Evolutionary conservation across 2,113 vertebrate genomes (phyloP).

Genomic region (Caranx melampygus): DNA sequence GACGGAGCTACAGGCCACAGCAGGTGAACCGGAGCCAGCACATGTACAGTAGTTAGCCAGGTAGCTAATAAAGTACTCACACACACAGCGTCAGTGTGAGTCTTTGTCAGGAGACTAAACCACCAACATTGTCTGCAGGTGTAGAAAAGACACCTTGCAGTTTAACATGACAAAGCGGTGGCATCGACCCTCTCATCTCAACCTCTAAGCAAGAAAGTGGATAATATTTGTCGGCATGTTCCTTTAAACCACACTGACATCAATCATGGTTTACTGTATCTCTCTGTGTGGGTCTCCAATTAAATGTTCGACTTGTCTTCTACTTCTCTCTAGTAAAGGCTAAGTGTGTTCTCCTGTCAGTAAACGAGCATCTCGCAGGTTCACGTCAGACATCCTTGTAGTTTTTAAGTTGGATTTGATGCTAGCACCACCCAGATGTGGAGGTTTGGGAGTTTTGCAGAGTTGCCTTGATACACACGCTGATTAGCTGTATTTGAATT

Average conservation of each 20-base stretch:
- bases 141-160: too few relatives aligned
- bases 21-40: too few relatives aligned
- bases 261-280: slow-evolving; percentile 26
- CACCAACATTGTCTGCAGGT: too few relatives aligned
- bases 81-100: too few relatives aligned
- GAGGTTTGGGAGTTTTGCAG: slow-evolving; percentile 21
- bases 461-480: slow-evolving; percentile 22
- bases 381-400: neutral
- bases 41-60: too few relatives aligned
- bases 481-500: slow-evolving; percentile 25
- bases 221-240: slow-evolving; percentile 15
- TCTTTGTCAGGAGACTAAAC: too few relatives aligned
- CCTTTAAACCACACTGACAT: slow-evolving; percentile 16
- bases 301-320: slow-evolving; percentile 20
- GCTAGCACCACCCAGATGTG: neutral
- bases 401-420: slow-evolving; percentile 21
- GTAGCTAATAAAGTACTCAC: too few relatives aligned
- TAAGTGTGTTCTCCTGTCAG: neutral
- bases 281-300: slow-evolving; percentile 22
- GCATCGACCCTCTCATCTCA: neutral
- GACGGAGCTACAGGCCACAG: too few relatives aligned
- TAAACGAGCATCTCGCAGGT: slow-evolving; percentile 5
- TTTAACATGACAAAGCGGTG: neutral
- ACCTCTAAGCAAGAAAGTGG: slow-evolving; percentile 23
- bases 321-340: neutral